Base-by-base conservation (phyloP, 2,797 vertebrate species). In the Lepus oiostolus region DNA sequence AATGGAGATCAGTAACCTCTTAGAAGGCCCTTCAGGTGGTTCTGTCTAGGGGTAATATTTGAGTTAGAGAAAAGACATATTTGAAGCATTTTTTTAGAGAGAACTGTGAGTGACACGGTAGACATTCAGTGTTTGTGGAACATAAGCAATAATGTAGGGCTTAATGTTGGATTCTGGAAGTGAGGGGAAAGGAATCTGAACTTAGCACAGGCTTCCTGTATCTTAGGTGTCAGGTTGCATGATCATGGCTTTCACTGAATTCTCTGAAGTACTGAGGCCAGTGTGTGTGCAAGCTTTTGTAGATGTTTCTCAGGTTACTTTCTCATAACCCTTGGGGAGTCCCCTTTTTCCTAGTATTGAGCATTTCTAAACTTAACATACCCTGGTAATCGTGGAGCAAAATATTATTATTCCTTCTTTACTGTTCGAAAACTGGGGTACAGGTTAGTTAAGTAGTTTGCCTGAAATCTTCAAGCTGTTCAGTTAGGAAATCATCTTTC, bases 51-150 rank as follows among this genome's bases (percentile, higher is more conserved):
- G 32, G 5, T 84, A 11, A 60, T 85, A 60, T 72, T 72, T 90
- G 74, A 32, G 65, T 65, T 89, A 54, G 47, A 82, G 9, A 65
- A 14, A 32, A 71, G 76, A 77, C 26, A 50, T 88, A 5, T 87
- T 75, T 90, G 72, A 89, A 42, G 70, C 77, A 65, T 35, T 35
- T 63, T 77, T 88, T 94, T 95, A 91, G 60, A 83, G 35, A 87
- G 68, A 90, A n/a, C n/a, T 35, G 8, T 88, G 30, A 88, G 68
- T 94, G 63, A 38, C 42, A 71, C 5, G 50, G 28, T 80, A 76
- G 71, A 70, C n/a, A 81, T 84, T 94, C 50, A 90, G 1, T 79
- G 74, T 88, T 93, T 89, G 14, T 90, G 60, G 65, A 74, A 65
- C 92, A 75, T 72, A 28, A 88, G n/a, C 90, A 83, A 10, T 85